Percentiles rank a stretch among this genome's conserved stretches.
Conservation (phyloP, 2,888 invertebrate genomes). For the Metacarcinus magister region DNA sequence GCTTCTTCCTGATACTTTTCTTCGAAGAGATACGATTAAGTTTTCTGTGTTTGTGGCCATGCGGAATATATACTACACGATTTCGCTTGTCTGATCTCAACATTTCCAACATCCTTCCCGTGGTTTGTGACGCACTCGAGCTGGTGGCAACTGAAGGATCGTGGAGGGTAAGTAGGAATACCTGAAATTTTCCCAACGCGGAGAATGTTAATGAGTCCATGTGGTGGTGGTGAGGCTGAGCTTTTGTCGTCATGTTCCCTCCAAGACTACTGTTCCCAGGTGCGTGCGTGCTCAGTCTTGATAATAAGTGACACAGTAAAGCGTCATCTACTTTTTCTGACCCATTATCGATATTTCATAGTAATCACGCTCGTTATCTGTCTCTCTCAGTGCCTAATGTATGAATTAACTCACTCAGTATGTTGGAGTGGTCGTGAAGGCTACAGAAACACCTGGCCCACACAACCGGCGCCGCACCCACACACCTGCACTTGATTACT, state of each 20-base stretch:
- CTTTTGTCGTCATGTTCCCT: conserved; percentile 16
- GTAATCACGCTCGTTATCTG: conserved; percentile 7
- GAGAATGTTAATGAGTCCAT: conserved; percentile 36
- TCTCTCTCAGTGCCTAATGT: neutral
- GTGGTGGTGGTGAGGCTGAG: neutral
- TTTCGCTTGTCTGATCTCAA: neutral
- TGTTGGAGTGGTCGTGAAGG: neutral
- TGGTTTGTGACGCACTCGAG: neutral
- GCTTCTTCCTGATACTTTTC: neutral
- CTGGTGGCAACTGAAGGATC: neutral
- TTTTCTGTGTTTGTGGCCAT: neutral
- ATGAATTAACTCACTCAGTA: neutral
- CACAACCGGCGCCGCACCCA: neutral
- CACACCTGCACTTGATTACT: conserved; percentile 1
- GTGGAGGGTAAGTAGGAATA: conserved; percentile 15
- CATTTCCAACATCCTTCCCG: neutral
- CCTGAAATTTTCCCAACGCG: neutral
- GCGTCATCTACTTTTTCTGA: neutral
- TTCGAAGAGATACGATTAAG: neutral
- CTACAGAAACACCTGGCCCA: neutral
- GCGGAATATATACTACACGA: neutral
- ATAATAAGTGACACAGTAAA: neutral
- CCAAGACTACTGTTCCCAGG: conserved; percentile 13
- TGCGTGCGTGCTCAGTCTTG: neutral
- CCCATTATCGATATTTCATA: neutral